phyloP scores from a whole-genome alignment of 2,888 invertebrate species.

The Diachrysia chrysitis region DNA sequence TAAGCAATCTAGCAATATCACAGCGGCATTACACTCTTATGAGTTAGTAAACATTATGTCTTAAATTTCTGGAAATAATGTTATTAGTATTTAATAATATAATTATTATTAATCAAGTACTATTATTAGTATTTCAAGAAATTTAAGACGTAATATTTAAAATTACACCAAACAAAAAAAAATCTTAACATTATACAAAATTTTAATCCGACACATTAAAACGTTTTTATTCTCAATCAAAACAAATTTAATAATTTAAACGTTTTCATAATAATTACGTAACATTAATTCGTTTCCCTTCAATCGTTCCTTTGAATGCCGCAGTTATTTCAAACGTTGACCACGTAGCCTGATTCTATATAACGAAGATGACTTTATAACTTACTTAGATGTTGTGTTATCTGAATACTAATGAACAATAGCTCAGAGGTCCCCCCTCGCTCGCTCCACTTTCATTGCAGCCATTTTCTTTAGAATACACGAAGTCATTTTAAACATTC shows the following conservation, averaged over 20 bases:
- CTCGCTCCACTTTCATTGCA: constrained; percentile 29
- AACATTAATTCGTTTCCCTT: constrained; percentile 3
- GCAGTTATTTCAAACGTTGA: constrained; percentile 55
- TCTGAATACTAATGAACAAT: constrained; percentile 59
- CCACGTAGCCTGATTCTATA: constrained; percentile 58
- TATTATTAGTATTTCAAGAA: no score
- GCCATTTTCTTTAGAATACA: constrained; percentile 23
- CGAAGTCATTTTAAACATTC: constrained; percentile 23
- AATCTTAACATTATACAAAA: no score
- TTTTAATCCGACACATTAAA: no score
- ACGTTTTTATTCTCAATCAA: no score
- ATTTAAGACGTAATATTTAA: no score
- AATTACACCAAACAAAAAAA: no score
- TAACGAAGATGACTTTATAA: constrained; percentile 62
- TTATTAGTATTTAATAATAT: no score
- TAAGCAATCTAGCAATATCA: no score
- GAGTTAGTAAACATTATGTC: no score
- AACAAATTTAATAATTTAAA: not conserved
- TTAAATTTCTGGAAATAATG: no score
- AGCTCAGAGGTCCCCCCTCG: constrained; percentile 38
- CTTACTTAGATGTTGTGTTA: constrained; percentile 52
- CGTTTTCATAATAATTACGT: not conserved
- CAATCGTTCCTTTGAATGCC: constrained; percentile 39
- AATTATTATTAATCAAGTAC: no score
- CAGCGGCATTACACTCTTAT: no score